Evolutionary conservation across 2,113 vertebrate genomes (phyloP), one percentile per base, ranked within the genome.

Genomic region (Dromiciops gliroides): DNA sequence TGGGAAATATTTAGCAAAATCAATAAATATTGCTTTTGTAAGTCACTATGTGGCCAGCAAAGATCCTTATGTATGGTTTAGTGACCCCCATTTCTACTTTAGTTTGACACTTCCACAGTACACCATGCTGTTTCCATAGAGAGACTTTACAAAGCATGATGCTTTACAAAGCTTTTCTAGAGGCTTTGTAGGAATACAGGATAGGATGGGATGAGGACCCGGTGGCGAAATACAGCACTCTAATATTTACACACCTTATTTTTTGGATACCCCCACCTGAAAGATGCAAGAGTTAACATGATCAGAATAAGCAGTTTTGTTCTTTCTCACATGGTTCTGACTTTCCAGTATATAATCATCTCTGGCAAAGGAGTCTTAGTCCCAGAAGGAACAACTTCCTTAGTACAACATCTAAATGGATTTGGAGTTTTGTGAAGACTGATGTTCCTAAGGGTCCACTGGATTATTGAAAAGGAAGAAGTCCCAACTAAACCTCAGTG

Each of bases 381-480:
- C 83, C 48, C 50, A 90, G 93, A 49, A 44, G 19, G 2, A 88
- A 96, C 50, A 3, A 22, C 50, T 96, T 52, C 56, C 0, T 51
- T 94, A 2, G 48, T 47, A 48, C 90, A n/a, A 50, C 44, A 93
- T 28, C 8, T 49, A 53, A 89, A 1, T 88, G 9, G 9, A 51
- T 0, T 31, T 92, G 92, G 12, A 10, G 91, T 90, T 53, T 93
- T 50, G 90, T 16, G 44, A 92, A 94, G 75, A 92, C 50, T n/a
- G 25, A 14, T 48, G 4, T 50, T 50, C 31, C 48, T 26, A 26
- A 91, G 51, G 83, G 22, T 90, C 51, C 89, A 52, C 11, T 95
- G 90, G 90, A 93, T 31, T 24, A 83, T 53, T 75, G 50, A 28
- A 90, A 93, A 96, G 25, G 47, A 49, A 90, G 92, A 93, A 91